phyloP scores from a whole-genome alignment of 2,888 invertebrate species.

The Eupithecia subfuscata region DNA sequence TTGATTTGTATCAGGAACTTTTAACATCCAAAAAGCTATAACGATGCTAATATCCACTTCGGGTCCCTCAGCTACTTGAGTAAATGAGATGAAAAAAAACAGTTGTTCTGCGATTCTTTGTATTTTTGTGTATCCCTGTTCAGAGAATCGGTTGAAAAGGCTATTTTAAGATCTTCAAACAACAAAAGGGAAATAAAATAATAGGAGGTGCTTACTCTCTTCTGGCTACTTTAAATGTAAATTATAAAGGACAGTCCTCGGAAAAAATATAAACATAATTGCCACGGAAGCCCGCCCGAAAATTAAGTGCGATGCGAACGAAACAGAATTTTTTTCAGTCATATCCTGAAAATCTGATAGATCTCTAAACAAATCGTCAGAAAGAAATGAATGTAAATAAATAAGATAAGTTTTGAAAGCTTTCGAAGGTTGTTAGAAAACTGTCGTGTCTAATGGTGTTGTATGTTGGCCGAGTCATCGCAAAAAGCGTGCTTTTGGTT shows the following conservation, averaged over 20 bases:
- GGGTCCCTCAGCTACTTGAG: too few relatives aligned
- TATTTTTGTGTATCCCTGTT: not conserved
- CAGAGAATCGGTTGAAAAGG: not conserved
- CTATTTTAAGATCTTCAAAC: not conserved
- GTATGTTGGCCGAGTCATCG: not conserved
- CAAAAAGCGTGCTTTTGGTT: not conserved
- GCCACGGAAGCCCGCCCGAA: not conserved
- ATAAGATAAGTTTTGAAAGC: not conserved
- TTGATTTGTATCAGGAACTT: too few relatives aligned
- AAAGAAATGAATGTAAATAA: not conserved
- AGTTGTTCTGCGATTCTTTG: too few relatives aligned
- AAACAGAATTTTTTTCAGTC: not conserved
- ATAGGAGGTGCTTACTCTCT: not conserved
- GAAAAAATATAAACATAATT: constrained; percentile 6
- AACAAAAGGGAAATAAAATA: not conserved
- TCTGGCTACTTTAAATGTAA: constrained; percentile 11
- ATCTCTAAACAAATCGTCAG: not conserved
- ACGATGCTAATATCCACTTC: too few relatives aligned
- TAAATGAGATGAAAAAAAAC: too few relatives aligned
- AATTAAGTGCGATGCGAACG: not conserved
- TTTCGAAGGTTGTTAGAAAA: not conserved
- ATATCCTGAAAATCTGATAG: not conserved
- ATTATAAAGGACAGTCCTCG: not conserved
- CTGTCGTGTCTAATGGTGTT: not conserved
- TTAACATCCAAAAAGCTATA: too few relatives aligned